Evolutionary conservation across 2,797 vertebrate species (phyloP).

Genomic region (Tenualosa ilisha): DNA sequence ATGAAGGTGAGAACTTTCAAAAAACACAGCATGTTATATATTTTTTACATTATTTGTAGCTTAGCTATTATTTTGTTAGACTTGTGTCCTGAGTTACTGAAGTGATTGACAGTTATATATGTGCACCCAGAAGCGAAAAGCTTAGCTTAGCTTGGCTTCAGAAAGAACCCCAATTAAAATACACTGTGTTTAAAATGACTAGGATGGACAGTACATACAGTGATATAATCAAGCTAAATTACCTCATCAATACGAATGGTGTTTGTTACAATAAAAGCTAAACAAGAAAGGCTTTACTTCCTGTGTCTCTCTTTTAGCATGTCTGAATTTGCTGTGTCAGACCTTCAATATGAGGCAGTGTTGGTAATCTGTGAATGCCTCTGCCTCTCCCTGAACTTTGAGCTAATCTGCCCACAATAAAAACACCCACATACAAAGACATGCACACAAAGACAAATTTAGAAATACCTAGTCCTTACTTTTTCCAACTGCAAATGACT

Average conservation of each 20-base stretch:
- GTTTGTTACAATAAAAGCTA: neutral
- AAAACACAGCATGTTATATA: too few relatives aligned
- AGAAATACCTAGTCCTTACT: neutral
- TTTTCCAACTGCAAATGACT: neutral
- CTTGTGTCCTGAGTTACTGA: too few relatives aligned
- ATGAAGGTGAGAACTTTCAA: constrained; percentile 82
- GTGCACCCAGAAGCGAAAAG: too few relatives aligned
- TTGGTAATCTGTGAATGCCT: neutral
- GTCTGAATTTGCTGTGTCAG: neutral
- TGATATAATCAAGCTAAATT: too few relatives aligned
- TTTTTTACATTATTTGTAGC: neutral
- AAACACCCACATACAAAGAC: neutral
- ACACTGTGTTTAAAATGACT: too few relatives aligned
- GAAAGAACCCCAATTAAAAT: too few relatives aligned
- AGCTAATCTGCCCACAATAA: neutral
- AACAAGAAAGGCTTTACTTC: too few relatives aligned
- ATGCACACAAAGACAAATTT: neutral
- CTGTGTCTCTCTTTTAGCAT: neutral
- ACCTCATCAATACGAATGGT: too few relatives aligned
- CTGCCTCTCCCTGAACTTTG: neutral
- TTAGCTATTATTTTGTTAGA: too few relatives aligned
- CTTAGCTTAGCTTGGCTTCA: too few relatives aligned
- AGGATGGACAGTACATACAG: too few relatives aligned
- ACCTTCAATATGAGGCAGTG: neutral
- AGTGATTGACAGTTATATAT: too few relatives aligned